Conservation (phyloP, 2,113 vertebrate genomes). For the Leptocoma aspasia region DNA sequence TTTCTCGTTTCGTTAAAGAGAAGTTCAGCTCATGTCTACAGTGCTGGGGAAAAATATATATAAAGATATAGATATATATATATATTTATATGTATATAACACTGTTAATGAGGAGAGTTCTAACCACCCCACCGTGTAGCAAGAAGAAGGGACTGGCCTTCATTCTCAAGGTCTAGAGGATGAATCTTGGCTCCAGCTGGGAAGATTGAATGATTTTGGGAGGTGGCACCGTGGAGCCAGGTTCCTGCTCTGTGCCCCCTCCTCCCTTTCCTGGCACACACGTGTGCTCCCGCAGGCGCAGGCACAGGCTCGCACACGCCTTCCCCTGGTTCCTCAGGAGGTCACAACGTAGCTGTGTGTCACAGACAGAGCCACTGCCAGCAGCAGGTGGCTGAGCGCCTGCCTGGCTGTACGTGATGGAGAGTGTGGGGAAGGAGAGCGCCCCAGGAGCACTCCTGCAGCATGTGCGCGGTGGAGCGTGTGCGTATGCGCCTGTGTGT, state of each 20-base stretch:
- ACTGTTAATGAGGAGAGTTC: constrained; percentile 79
- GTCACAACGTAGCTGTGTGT: background rate
- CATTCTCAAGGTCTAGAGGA: constrained; percentile 54
- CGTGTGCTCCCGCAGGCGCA: rapidly evolving
- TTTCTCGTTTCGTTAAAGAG: constrained; percentile 73
- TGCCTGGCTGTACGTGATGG: background rate
- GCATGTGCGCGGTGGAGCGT: background rate
- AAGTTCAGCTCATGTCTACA: constrained; percentile 77
- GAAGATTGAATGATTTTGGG: background rate
- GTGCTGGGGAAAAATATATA: constrained; percentile 78
- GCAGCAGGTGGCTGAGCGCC: background rate
- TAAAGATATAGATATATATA: constrained; percentile 77
- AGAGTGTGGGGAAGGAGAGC: background rate
- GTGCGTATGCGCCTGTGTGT: background rate
- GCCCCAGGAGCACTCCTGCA: rapidly evolving
- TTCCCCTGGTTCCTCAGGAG: background rate
- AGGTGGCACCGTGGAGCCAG: background rate
- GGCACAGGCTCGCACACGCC: rapidly evolving
- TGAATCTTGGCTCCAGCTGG: constrained; percentile 61
- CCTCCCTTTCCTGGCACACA: background rate
- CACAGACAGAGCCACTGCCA: background rate
- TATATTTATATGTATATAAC: constrained; percentile 84
- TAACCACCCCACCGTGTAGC: constrained; percentile 71
- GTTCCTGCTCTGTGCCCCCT: background rate
- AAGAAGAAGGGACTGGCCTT: constrained; percentile 66